Evolutionary conservation across 2,113 vertebrate genomes (phyloP), one percentile per base, ranked within the genome.

Genomic region (Argyrosomus japonicus): DNA sequence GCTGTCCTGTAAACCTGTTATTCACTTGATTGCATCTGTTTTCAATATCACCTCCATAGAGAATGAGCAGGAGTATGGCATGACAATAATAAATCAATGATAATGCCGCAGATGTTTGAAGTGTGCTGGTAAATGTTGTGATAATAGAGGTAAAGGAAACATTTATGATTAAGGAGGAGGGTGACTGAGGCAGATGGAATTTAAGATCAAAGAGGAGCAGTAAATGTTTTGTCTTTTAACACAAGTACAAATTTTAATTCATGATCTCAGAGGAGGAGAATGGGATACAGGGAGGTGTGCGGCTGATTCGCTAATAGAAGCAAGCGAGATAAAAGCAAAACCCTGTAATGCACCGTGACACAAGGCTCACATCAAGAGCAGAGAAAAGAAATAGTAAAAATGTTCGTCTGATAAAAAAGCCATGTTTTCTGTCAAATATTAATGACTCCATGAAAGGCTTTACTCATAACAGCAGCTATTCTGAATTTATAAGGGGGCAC

Each of bases 401-500:
- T 92, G 93, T 92, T 91, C 58, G 17, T 92, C 90, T 89, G 90
- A 92, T 94, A 92, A 93, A 94, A 93, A 94, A 93, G 92, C 86
- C 86, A 63, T 95, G 94, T 95, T 93, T 93, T 89, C 83, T 67
- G 81, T 96, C 90, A 95, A 96, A 95, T 94, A 95, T 95, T 95
- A 93, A 96, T 95, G 92, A 86, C 76, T 83, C 76, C 75, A 86
- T 93, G 90, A 95, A 95, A 95, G 94, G 90, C 89, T 93, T 91
- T 91, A 87, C 88, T 92, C 87, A 90, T 81, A 88, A 89, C 89
- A 82, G 86, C 82, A 80, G 53, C 88, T 89, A 75, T 84, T 91
- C 88, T 93, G 90, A 95, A 94, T 94, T 88, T 78, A 91, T 91
- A 92, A 94, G 80, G 18, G 77, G 72, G 36, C 60, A 75, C 78